A percentile compares a stretch with the other conserved stretches of the same genome.
Evolutionary conservation across 2,113 vertebrate species (phyloP).

Genomic region (Amblyornis subalaris): DNA sequence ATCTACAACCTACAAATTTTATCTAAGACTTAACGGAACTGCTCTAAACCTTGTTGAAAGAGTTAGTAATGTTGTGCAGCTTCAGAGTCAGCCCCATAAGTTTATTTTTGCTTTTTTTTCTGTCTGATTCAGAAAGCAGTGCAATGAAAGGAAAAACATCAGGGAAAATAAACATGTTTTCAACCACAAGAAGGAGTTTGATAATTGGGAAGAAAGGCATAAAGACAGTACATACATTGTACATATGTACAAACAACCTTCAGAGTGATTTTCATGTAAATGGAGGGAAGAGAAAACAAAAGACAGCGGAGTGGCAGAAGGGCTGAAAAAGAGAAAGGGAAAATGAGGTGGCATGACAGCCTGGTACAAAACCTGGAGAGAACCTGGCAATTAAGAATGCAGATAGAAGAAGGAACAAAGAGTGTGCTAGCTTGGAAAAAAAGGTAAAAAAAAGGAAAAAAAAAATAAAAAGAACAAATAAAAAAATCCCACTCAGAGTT

Average conservation of each 20-base stretch:
- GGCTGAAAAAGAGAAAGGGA: background rate
- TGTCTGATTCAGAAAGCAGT: background rate
- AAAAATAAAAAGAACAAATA: background rate
- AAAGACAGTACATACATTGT: background rate
- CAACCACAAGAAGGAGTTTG: background rate
- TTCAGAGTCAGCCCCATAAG: background rate
- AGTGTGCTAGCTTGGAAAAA: background rate
- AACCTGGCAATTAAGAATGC: background rate
- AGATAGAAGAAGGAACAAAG: background rate
- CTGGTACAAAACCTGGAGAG: background rate
- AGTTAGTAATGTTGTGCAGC: background rate
- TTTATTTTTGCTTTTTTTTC: background rate
- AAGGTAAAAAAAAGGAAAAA: too few species aligned
- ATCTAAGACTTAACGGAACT: background rate
- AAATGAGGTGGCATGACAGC: background rate
- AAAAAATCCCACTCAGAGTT: constrained; percentile 23
- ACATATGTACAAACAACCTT: background rate
- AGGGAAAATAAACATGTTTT: background rate
- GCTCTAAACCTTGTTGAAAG: background rate
- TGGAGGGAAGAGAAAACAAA: background rate
- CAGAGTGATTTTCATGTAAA: background rate
- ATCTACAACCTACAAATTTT: background rate
- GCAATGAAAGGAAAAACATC: background rate
- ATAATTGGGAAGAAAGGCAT: background rate
- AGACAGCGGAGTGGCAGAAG: background rate